A percentile compares a stretch with the other conserved stretches of the same genome.
phyloP scores from a whole-genome alignment of 92 coral and sea anemone species.

The Porites cylindrica region DNA sequence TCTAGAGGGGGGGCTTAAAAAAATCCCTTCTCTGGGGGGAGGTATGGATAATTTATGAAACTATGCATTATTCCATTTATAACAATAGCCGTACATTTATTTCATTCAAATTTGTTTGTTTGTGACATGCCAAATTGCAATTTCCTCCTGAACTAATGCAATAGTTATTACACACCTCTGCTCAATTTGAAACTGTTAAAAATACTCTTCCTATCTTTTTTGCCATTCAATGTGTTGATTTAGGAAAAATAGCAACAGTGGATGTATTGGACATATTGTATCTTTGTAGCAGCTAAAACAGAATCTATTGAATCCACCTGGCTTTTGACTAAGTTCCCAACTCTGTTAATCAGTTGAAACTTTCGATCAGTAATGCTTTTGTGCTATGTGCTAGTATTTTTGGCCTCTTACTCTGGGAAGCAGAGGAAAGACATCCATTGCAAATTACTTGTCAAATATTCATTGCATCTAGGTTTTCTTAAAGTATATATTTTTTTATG shows the following conservation, averaged over 20 bases:
- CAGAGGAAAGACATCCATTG: conserved; percentile 16
- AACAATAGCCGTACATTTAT: neutral
- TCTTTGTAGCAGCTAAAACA: neutral
- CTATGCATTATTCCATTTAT: conserved; percentile 1
- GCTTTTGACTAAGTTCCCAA: neutral
- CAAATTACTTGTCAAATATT: conserved; percentile 12
- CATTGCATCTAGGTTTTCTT: conserved; percentile 1
- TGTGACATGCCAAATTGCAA: conserved; percentile 7
- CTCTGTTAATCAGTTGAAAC: conserved; percentile 10
- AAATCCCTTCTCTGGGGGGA: neutral
- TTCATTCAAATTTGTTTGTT: conserved; percentile 6
- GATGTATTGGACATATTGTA: neutral
- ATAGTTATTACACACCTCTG: neutral
- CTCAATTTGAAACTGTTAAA: conserved; percentile 5
- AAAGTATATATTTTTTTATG: no score
- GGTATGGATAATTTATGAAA: conserved; percentile 7
- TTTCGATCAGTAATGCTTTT: conserved; percentile 8
- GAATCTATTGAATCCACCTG: conserved; percentile 3
- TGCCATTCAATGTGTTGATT: neutral
- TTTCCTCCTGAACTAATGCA: conserved; percentile 8
- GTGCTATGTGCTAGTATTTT: conserved; percentile 2
- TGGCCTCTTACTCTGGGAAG: neutral
- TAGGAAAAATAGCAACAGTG: neutral
- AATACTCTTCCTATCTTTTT: neutral
- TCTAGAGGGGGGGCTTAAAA: conserved; percentile 4